Conservation (phyloP, 2,888 invertebrate genomes). For the Ariolimax columbianus region DNA sequence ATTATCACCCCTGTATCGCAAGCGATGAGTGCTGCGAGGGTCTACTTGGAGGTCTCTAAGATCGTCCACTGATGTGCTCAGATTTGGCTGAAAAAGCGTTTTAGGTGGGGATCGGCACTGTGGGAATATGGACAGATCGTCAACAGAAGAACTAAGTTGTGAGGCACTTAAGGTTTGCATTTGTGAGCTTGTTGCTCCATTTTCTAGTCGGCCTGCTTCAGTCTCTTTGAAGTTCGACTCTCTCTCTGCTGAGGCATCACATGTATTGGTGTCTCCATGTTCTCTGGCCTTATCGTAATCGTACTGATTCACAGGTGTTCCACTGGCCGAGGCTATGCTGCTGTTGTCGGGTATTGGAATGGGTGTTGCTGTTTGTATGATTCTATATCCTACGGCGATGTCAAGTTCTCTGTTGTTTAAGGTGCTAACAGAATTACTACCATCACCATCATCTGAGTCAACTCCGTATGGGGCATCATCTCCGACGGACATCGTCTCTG, state of each 20-base stretch:
- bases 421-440: neutral
- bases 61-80: constrained; percentile 35
- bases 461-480: constrained; percentile 34
- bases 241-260: neutral
- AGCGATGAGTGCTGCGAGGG: neutral
- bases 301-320: neutral
- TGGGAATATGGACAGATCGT: constrained; percentile 37
- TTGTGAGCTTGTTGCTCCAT: neutral
- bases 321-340: neutral
- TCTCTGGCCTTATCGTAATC: neutral
- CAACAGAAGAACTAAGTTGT: constrained; percentile 34
- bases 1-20: constrained; percentile 39
- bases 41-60: neutral
- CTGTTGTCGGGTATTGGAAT: constrained; percentile 19
- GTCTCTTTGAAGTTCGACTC: neutral
- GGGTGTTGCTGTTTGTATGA: constrained; percentile 15
- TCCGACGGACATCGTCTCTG: constrained; percentile 48
- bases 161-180: constrained; percentile 35
- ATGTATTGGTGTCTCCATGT: neutral
- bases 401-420: neutral
- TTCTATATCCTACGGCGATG: neutral
- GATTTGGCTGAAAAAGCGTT: neutral
- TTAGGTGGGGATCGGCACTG: constrained; percentile 36
- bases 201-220: neutral
- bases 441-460: constrained; percentile 12